Conservation (phyloP, 2,113 vertebrate genomes). For the Phaethon lepturus region DNA sequence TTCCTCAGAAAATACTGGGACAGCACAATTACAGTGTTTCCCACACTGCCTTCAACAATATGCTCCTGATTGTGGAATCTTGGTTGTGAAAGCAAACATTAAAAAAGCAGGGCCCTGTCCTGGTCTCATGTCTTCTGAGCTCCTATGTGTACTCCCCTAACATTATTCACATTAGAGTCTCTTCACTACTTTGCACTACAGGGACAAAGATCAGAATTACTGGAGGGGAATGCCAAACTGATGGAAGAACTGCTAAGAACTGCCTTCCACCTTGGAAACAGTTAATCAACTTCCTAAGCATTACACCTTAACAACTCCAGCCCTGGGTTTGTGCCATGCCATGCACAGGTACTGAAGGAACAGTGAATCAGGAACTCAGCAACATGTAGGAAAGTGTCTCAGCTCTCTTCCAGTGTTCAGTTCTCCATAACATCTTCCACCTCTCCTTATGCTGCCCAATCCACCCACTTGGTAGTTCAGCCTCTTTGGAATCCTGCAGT, state of each 20-base stretch:
- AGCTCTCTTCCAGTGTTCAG: not conserved
- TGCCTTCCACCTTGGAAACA: not conserved
- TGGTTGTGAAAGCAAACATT: not conserved
- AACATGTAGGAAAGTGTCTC: not conserved
- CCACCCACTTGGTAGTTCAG: not conserved
- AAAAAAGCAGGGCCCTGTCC: not conserved
- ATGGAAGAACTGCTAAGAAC: not conserved
- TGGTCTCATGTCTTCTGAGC: not conserved
- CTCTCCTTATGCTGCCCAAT: fast-evolving
- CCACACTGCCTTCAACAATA: not conserved
- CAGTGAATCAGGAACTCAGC: not conserved
- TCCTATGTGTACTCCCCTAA: not conserved
- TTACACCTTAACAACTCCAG: not conserved
- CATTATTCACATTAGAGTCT: not conserved
- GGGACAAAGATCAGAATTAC: not conserved
- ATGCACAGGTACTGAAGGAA: not conserved
- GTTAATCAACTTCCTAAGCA: not conserved
- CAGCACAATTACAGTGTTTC: not conserved
- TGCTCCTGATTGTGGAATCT: not conserved
- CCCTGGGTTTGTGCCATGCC: fast-evolving
- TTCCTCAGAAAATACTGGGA: not conserved
- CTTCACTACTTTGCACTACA: not conserved
- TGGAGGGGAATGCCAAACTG: not conserved
- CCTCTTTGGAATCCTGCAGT: not conserved
- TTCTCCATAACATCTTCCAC: not conserved